Conservation (phyloP, 35 echinoderm and acorn worm species). For the Apostichopus parvimensis region DNA sequence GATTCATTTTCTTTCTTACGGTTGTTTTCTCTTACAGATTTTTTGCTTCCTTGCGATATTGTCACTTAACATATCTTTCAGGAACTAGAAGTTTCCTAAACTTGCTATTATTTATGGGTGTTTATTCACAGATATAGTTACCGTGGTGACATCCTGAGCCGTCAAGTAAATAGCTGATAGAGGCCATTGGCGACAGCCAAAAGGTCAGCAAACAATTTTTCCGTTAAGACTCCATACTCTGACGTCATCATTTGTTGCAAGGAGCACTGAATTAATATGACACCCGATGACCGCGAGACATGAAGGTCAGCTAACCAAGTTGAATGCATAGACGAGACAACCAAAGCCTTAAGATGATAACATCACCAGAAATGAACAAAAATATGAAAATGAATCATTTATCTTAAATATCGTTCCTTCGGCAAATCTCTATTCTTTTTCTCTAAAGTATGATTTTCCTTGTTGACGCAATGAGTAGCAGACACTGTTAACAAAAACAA, state of each 20-base stretch:
- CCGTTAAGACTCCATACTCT: background rate
- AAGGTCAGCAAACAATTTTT: background rate
- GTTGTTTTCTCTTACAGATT: too few species aligned
- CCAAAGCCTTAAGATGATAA: background rate
- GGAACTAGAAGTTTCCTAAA: background rate
- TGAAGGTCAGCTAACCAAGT: background rate
- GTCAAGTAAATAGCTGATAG: background rate
- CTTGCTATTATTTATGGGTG: background rate
- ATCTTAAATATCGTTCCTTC: background rate
- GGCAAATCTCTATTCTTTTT: background rate
- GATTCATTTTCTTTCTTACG: too few species aligned
- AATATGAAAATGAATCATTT: background rate
- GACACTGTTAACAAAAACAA: background rate
- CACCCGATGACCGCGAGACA: background rate
- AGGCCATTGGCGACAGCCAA: background rate
- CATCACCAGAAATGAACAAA: background rate
- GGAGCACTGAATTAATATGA: background rate
- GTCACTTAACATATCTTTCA: too few species aligned
- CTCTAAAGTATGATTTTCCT: background rate
- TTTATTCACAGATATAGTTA: background rate
- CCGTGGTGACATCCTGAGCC: background rate
- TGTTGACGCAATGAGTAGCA: background rate
- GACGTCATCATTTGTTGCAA: background rate
- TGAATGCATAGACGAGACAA: background rate
- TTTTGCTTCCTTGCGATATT: too few species aligned